Percentiles rank a stretch among this genome's conserved stretches.
Evolutionary conservation across 2,888 invertebrate species (phyloP).

Genomic region (Amphipoea lucens): DNA sequence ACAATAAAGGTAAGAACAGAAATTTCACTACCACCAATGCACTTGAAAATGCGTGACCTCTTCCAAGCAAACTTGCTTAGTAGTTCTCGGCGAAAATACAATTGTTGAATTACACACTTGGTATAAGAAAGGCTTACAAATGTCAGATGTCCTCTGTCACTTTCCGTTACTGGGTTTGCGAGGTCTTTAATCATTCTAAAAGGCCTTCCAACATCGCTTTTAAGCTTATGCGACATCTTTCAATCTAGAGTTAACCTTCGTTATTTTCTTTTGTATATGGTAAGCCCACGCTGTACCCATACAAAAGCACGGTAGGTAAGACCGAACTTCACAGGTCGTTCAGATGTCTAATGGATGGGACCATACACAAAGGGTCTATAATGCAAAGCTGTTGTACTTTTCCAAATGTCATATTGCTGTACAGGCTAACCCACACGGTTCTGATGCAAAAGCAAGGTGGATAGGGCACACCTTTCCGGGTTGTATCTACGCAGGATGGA

Average conservation of each 20-base stretch:
- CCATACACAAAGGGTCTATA: background rate
- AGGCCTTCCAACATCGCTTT: no score
- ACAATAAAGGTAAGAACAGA: slow-evolving; percentile 3
- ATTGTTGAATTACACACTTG: background rate
- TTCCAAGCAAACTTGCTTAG: background rate
- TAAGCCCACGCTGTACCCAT: slow-evolving; percentile 1
- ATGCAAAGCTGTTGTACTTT: background rate
- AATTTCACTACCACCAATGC: background rate
- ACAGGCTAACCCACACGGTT: background rate
- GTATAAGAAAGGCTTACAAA: background rate
- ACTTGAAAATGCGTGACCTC: background rate
- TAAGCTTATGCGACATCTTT: background rate
- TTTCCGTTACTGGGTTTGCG: background rate
- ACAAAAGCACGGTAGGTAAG: background rate
- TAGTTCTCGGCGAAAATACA: background rate
- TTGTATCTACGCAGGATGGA: background rate
- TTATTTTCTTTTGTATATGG: background rate
- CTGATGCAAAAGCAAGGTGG: background rate
- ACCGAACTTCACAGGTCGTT: background rate
- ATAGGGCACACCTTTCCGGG: background rate
- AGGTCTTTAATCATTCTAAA: background rate
- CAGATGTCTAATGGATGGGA: background rate
- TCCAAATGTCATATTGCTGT: background rate
- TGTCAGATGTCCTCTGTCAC: background rate
- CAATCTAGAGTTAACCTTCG: background rate